Evolutionary conservation across 2,888 invertebrate species (phyloP).

Genomic region (Spatulosminthurus flaviceps): DNA sequence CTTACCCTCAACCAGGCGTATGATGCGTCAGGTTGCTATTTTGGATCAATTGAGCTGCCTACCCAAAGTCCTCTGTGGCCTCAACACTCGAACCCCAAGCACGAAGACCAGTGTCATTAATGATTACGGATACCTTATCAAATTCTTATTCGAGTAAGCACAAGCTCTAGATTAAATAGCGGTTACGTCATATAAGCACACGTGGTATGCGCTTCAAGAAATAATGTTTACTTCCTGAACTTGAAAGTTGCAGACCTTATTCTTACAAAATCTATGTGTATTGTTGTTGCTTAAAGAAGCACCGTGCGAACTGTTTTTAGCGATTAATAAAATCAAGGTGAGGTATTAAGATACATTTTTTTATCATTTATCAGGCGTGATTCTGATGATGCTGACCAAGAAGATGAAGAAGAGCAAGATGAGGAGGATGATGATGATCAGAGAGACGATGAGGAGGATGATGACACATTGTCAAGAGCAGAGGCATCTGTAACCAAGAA

Average conservation of each 20-base stretch:
- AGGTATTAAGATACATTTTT: no score
- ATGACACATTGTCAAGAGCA: neutral
- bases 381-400: neutral
- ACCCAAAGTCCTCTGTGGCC: constrained; percentile 74
- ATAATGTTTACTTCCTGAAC: no score
- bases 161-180: neutral
- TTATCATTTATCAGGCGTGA: constrained; percentile 15
- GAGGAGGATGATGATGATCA: neutral
- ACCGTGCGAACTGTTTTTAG: no score
- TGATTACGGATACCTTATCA: constrained; percentile 60
- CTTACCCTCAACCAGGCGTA: constrained; percentile 19
- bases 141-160: constrained; percentile 59
- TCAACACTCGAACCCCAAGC: constrained; percentile 70
- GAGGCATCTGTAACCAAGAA: constrained; percentile 30
- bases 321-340: no score
- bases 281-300: no score
- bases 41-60: constrained; percentile 67
- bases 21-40: constrained; percentile 57
- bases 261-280: no score
- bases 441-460: constrained; percentile 40
- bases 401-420: constrained; percentile 21
- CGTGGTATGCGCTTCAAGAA: no score
- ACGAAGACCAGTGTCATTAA: constrained; percentile 54
- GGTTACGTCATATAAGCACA: no score
- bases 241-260: no score